Conservation (phyloP, 2,888 invertebrate species). For the Taphrorychus bicolor region DNA sequence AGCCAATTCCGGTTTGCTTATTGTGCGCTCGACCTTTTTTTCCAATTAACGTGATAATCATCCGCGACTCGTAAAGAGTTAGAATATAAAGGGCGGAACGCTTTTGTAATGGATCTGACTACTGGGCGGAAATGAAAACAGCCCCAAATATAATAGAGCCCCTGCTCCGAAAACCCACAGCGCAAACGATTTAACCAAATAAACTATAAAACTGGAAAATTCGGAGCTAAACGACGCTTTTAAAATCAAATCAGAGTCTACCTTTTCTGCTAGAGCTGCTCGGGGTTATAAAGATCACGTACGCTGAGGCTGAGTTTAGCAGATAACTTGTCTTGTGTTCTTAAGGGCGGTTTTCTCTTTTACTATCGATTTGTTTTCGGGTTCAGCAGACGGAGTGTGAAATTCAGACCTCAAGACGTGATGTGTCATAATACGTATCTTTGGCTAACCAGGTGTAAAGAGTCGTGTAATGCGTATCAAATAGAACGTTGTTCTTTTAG, state of each 20-base stretch:
- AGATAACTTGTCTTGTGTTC: conserved; percentile 23
- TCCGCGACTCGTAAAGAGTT: background rate
- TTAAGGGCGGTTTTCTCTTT: background rate
- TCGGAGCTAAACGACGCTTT: conserved; percentile 5
- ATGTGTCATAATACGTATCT: no score
- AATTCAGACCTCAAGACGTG: no score
- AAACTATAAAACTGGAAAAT: conserved; percentile 5
- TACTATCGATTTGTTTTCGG: background rate
- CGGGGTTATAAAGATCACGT: conserved; percentile 39
- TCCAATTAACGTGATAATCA: background rate
- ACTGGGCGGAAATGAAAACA: background rate
- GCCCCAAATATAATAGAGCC: background rate
- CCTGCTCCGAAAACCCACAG: background rate
- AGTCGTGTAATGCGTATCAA: no score
- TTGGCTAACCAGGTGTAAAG: no score
- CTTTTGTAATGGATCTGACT: no score
- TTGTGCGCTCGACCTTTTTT: background rate
- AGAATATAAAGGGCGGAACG: background rate
- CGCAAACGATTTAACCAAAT: conserved; percentile 1
- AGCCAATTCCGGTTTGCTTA: conserved; percentile 4
- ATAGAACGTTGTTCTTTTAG: no score
- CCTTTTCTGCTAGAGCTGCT: conserved; percentile 5
- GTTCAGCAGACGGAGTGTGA: no score
- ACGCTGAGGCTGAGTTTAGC: conserved; percentile 30
- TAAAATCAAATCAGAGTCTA: conserved; percentile 13